Conservation (phyloP, 2,113 vertebrate species). For the Antigone vipio region DNA sequence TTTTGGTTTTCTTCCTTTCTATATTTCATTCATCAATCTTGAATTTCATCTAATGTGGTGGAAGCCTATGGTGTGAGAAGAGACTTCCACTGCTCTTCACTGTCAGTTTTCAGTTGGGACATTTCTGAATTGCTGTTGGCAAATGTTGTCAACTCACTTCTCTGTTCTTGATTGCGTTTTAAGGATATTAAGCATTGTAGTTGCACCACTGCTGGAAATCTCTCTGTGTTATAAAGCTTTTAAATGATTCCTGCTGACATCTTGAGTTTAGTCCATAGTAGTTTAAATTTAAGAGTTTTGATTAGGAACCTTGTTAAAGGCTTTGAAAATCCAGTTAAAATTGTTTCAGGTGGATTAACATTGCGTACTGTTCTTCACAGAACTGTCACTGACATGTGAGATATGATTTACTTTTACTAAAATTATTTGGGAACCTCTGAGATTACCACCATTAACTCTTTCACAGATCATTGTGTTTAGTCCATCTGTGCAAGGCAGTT, state of each 20-base stretch:
- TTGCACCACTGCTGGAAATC: background rate
- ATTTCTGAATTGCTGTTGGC: background rate
- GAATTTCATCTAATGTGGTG: background rate
- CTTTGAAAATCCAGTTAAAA: background rate
- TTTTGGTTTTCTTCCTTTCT: background rate
- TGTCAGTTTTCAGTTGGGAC: background rate
- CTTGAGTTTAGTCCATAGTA: background rate
- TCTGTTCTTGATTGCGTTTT: fast-evolving
- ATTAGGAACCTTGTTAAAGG: background rate
- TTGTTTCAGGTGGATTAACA: background rate
- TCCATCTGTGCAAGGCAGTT: background rate
- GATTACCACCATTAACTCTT: background rate
- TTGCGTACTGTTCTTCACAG: background rate
- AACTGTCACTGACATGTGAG: background rate
- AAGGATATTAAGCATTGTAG: background rate
- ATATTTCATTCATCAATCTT: fast-evolving
- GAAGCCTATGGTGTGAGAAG: background rate
- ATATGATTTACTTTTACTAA: background rate
- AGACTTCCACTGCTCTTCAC: background rate
- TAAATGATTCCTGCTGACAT: background rate
- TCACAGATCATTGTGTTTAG: background rate
- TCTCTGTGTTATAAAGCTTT: background rate
- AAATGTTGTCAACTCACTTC: background rate
- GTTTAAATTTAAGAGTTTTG: background rate
- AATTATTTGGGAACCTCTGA: background rate